Base-by-base conservation (phyloP, 2,113 vertebrate species). In the Connochaetes taurinus region DNA sequence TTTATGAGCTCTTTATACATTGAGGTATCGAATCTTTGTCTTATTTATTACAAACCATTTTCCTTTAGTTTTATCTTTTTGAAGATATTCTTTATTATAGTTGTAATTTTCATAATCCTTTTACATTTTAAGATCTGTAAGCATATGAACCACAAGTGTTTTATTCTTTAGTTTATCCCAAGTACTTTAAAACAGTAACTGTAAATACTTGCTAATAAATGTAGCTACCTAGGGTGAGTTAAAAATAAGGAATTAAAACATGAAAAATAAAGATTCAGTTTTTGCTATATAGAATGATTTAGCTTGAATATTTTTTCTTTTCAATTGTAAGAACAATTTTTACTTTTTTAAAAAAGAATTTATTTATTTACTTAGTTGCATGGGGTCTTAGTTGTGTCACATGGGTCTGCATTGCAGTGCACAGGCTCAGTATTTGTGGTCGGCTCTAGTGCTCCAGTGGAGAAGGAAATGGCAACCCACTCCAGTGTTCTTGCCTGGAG, bases 41-140 rank as follows among this genome's bases (percentile, higher is more conserved):
- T 57, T 53, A n/a, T 80, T 95, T 80, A 67, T 84, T 92, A 84
- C 19, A 88, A 36, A 71, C 74, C 67, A 36, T 50, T 80, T 94
- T 33, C 33, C 14, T 86, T 80, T 58, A 87, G 31, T 93, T 92
- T 85, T 52, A 80, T 53, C 43, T 55, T 64, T 85, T 29, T 47
- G 62, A 84, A 47, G 76, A 4, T 64, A 78, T 43, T 67, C 8
- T 47, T 92, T 92, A 88, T 45, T 82, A 36, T 67, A n/a, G 60
- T 7, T 96, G 4, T 53, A 92, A 84, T 84, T 89, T 92, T 21
- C 27, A 67, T 85, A 67, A 89, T 67, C 40, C 17, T 95, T 95
- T 92, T 55, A 85, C 25, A 67, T 15, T 83, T 96, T 92, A 95
- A 50, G 33, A 31, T 60, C 31, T 83, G 12, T 9, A 60, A 40